phyloP scores from a whole-genome alignment of 2,113 vertebrate genomes.

The Nothocercus julius region DNA sequence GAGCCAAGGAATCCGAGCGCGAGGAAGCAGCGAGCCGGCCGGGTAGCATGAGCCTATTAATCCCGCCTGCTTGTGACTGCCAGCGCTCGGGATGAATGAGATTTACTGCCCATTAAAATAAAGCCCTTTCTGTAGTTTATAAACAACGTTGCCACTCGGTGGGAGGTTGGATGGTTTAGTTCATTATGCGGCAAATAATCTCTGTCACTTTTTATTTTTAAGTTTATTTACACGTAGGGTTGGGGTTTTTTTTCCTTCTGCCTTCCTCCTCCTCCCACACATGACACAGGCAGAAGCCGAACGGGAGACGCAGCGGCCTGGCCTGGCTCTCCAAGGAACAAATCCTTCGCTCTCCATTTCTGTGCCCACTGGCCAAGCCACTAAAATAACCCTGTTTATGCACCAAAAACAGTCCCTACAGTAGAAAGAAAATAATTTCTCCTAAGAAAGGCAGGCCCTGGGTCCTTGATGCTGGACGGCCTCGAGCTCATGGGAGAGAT shows the following conservation, averaged over 20 bases:
- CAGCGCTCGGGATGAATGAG: slow-evolving; percentile 52
- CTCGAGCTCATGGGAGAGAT: fast-evolving
- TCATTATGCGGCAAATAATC: slow-evolving; percentile 63
- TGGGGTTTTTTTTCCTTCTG: neutral
- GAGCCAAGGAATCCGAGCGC: neutral
- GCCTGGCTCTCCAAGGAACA: neutral
- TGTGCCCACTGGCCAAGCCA: neutral
- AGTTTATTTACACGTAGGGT: slow-evolving; percentile 27
- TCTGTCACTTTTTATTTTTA: slow-evolving; percentile 33
- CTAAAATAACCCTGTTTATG: slow-evolving; percentile 9
- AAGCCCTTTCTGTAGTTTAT: slow-evolving; percentile 56
- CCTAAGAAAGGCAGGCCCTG: neutral
- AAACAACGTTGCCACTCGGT: slow-evolving; percentile 22
- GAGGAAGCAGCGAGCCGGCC: neutral
- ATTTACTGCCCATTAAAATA: slow-evolving; percentile 67
- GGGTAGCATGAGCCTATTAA: neutral
- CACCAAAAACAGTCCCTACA: neutral
- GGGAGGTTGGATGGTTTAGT: slow-evolving; percentile 41
- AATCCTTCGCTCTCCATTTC: neutral
- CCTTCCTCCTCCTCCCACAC: neutral
- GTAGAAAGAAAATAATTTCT: neutral
- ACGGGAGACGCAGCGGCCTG: no score
- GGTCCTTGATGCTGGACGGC: fast-evolving
- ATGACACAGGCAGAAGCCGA: no score
- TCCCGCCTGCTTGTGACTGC: neutral